Base-by-base conservation (phyloP, 2,113 vertebrate species). In the Chamaetylas fuelleborni region DNA sequence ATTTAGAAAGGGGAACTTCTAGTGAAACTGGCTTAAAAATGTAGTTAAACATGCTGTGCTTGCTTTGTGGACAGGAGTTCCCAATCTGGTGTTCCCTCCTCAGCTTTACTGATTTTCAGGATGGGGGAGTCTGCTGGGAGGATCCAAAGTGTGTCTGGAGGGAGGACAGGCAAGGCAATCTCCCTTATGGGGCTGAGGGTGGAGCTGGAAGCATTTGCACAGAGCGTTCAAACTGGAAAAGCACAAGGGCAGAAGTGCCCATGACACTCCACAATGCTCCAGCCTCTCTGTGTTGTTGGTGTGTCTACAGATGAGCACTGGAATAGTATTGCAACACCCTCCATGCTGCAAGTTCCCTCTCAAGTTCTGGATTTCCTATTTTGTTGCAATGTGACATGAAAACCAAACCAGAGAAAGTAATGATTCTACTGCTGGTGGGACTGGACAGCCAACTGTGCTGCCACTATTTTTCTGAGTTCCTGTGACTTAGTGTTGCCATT, bases 221-320 rank as follows among this genome's bases (percentile, higher is more conserved):
- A 79, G 36, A 71, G 5, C 15, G 45, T 73, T 62, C 45, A 48
- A 7, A 64, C 15, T 61, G 51, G 42, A 76, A 72, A 69, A 93
- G 25, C 36, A 45, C 40, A 42, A 80, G n/a, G 54, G 36, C 65
- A 31, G 5, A 70, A 36, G 28, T 57, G 22, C 42, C 38, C 4
- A 1, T 56, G 48, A 25, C 6, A 8, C 9, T 65, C 12, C 13
- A 28, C 34, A 61, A 10, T 31, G 26, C 48, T 64, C 9, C 19
- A 28, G 11, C 0, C 0, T 57, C 24, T 77, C 33, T 40, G 0
- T 31, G 24, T 25, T 34, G 17, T 40, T 82, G 62, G 6, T 50
- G 33, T 36, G 25, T 34, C 24, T 91, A 7, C 24, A 69, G 24
- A 48, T 48, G 36, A 26, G 40, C 29, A 7, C 24, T 36, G 43